Base-by-base conservation (phyloP, 64 coral and sea anemone species). In the Porites lutea region DNA sequence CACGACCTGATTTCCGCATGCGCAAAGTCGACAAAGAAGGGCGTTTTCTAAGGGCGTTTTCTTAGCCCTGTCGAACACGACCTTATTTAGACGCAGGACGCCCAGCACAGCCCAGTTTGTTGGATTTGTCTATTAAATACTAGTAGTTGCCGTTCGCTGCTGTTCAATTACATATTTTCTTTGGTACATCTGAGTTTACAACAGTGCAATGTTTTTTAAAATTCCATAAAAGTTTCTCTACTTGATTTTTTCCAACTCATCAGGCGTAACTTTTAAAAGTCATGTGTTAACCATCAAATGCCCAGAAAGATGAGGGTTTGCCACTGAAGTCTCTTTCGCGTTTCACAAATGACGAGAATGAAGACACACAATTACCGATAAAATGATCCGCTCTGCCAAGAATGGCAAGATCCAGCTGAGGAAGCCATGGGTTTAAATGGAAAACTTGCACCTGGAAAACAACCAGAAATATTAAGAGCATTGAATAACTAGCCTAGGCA, bases 281-380 rank as follows among this genome's bases (percentile, higher is more conserved):
- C 20, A 20, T 46, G 8, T 2, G 5, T 71, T 85, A 87, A 12
- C 63, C 94, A 69, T 78, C 75, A 71, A 94, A 97, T 18, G 90
- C 77, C 88, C 88, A 97, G 75, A 97, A 97, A 3, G 95, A 88
- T 2, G 95, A 94, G 61, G 95, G 48, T 69, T 87, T 90, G 18
- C 92, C 92, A 77, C 82, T 82, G 13, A 67, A 70, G 70, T 97
- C 95, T 57, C 95, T 87, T 58, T 97, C 95, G 8, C 95, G 92
- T 91, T 97, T 97, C 15, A 94, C 95, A 77, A 93, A 92, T 50
- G 95, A 89, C 0, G 92, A 89, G 19, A 97, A 97, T 2, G 95
- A 97, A 10, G 95, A 97, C 14, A 97, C 92, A 46, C 92, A 97
- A 59, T 97, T 97, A 4, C 95, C 95, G 64, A 97, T 97, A 60